These are phyloP conservation scores for Macrophya alboannulata DNA, from an alignment of 2,888 invertebrate genomes.

Conservation along the genomic window DNA sequence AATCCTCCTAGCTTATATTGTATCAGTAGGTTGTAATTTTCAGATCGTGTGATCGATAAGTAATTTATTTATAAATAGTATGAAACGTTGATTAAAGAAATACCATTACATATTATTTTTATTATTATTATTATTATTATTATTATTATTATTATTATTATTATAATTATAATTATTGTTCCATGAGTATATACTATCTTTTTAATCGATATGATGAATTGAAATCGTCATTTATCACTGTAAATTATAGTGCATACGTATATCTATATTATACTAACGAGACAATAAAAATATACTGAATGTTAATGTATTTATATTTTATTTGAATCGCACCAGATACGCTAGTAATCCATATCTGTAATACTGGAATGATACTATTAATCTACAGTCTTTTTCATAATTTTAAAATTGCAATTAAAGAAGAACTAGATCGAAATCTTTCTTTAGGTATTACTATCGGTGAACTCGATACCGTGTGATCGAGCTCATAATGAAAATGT, in stretches of 20 bases:
- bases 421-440: no score
- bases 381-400: background rate
- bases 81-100: conserved; percentile 37
- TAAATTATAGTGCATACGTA: conserved; percentile 70
- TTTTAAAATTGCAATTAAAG: no score
- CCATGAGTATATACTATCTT: conserved; percentile 30
- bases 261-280: conserved; percentile 71
- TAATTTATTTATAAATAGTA: conserved; percentile 59
- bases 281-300: conserved; percentile 79
- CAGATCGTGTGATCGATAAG: conserved; percentile 50
- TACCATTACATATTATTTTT: conserved; percentile 46
- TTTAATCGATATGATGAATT: conserved; percentile 47
- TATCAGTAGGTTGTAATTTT: conserved; percentile 48
- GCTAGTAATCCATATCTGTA: background rate
- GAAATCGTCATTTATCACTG: conserved; percentile 70
- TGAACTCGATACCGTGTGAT: no score
- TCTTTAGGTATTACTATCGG: no score
- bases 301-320: conserved; percentile 63
- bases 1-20: conserved; percentile 39
- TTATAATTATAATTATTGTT: conserved; percentile 33
- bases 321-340: background rate
- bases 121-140: conserved; percentile 32
- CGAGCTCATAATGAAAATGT: no score
- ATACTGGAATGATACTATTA: background rate
- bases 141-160: conserved; percentile 25